Conservation (phyloP, 2,113 vertebrate species). For the Elephantulus edwardii region DNA sequence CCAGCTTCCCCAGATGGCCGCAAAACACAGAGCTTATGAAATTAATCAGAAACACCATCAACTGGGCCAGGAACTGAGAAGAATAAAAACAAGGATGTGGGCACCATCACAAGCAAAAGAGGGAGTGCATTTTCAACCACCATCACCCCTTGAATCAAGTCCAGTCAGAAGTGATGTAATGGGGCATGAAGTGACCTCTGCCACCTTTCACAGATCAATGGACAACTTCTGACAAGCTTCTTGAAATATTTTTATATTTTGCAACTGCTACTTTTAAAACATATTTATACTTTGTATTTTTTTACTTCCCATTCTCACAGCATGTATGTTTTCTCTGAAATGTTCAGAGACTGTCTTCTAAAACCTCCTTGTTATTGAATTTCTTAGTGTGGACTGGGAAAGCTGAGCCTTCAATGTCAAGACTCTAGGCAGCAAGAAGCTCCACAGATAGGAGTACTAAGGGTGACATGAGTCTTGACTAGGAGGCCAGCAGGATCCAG, state of each 20-base stretch:
- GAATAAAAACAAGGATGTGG: neutral
- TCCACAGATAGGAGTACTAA: neutral
- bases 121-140: neutral
- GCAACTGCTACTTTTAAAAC: neutral
- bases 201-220: neutral
- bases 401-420: neutral
- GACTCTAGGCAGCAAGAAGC: neutral
- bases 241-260: neutral
- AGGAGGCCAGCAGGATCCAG: neutral
- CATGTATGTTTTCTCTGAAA: neutral
- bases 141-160: neutral
- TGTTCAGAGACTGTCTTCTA: neutral
- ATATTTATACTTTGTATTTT: neutral
- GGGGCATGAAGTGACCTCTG: neutral
- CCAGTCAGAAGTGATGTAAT: neutral
- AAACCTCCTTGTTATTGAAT: neutral
- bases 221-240: neutral
- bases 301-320: neutral
- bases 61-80: conserved; percentile 88
- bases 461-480: neutral
- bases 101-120: rapidly evolving
- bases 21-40: conserved; percentile 95
- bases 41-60: conserved; percentile 91
- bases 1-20: conserved; percentile 92
- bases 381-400: neutral